Percentiles rank a stretch among this genome's conserved stretches.
Conservation (phyloP, 1,140 invertebrate species). For the Drosophila erecta region DNA sequence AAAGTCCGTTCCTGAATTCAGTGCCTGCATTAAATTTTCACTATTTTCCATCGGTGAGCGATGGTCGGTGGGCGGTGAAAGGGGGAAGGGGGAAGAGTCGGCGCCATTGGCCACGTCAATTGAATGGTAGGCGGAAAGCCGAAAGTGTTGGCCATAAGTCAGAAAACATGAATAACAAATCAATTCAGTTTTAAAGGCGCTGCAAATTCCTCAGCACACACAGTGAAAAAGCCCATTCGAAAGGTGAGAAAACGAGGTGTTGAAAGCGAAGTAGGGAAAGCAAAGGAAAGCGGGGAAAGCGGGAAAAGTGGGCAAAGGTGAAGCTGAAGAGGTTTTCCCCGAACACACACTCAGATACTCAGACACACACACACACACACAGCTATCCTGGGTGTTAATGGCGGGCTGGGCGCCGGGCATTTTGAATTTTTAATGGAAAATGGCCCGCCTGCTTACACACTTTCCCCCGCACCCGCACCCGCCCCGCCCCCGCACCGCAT, state of each 20-base stretch:
- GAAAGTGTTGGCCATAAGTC: conserved; percentile 81
- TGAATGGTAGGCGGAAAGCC: conserved; percentile 77
- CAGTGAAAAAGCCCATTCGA: conserved; percentile 42
- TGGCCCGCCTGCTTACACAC: conserved; percentile 65
- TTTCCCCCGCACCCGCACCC: background rate
- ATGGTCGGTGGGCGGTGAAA: background rate
- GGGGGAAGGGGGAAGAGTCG: conserved; percentile 29
- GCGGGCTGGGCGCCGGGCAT: conserved; percentile 75
- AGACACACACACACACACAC: conserved; percentile 18
- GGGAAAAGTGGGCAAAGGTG: conserved; percentile 31
- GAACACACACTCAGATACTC: conserved; percentile 16
- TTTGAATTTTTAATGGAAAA: conserved; percentile 80
- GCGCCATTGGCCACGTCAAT: conserved; percentile 65
- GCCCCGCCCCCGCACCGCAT: background rate
- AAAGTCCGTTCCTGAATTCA: conserved; percentile 30
- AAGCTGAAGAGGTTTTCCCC: conserved; percentile 44
- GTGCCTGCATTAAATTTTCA: conserved; percentile 74
- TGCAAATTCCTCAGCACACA: conserved; percentile 70
- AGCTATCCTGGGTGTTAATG: conserved; percentile 65
- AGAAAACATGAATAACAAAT: conserved; percentile 83
- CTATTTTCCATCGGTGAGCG: conserved; percentile 50
- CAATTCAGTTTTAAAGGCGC: conserved; percentile 76
- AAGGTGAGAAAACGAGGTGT: conserved; percentile 80
- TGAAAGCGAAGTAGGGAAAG: conserved; percentile 52
- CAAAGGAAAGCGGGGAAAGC: conserved; percentile 12